Base-by-base conservation (phyloP, 2,797 vertebrate species). In the Sarcophilus harrisii region DNA sequence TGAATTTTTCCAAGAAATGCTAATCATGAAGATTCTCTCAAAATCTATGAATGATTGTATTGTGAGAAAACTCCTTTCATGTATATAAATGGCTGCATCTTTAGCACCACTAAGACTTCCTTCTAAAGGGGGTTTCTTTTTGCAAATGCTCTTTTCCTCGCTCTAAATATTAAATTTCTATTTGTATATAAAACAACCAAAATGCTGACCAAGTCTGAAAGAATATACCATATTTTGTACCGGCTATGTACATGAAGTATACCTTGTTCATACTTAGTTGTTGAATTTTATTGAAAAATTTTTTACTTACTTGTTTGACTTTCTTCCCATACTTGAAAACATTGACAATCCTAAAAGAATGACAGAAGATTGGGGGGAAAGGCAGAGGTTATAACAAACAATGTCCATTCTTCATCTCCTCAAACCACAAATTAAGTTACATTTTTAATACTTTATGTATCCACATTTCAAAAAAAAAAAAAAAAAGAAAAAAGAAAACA, bases 331-430 rank as follows among this genome's bases (percentile, higher is more conserved):
- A 54, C 97, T 98, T 94, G 97, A 98, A 94, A 99, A 99, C 97
- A 98, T 95, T 30, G 99, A 98, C 97, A 99, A 92, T 0, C 99
- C 99, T 99, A 93, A 93, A 97, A 97, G 57, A 97, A 90, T 49
- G 13, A 97, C 0, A 93, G 91, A 38, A 58, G 60, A n/a, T 8
- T n/a, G 66, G 66, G n/a, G 18, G 18, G 18, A 18, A 38, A 81
- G 38, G 21, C 38, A 45, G 73, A 45, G 38, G 73, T 81, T 81
- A 81, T 45, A 81, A 38, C 9, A 24, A 81, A 81, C 18, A 18
- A 45, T 45, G 45, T 81, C 38, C 38, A 81, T 45, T 81, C 38
- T 55, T 24, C 73, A 24, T 45, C 8, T 38, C 73, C 21, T 27
- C 18, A 81, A 0, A 0, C 12, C 55, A 90, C 96, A 90, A n/a